These are phyloP conservation scores for Globodera ellingtonae DNA, from an alignment of 1,140 invertebrate genomes.

Conservation along the genomic window DNA sequence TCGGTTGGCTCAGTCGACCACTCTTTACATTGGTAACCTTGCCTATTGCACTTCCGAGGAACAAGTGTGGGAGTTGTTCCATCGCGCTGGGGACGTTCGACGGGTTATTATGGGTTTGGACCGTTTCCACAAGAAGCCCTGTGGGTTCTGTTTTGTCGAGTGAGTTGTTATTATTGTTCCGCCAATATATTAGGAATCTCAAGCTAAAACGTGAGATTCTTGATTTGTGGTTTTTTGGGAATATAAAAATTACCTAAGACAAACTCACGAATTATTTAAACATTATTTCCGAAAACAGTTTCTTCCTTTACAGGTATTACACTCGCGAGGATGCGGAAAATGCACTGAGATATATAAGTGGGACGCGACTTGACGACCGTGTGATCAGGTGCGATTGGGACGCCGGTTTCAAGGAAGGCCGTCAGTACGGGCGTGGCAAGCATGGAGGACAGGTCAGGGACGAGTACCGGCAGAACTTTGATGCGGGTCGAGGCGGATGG, in stretches of 20 bases:
- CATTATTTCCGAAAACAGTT: neutral
- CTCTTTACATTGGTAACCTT: slow-evolving; percentile 94
- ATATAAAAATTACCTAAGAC: too few species aligned
- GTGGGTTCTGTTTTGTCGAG: slow-evolving; percentile 99
- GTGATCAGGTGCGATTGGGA: slow-evolving; percentile 97
- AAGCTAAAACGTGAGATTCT: too few species aligned
- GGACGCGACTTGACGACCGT: slow-evolving; percentile 92
- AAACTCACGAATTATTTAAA: neutral
- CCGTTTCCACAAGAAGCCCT: slow-evolving; percentile 96
- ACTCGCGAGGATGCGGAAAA: slow-evolving; percentile 82
- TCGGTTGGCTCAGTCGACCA: slow-evolving; percentile 76
- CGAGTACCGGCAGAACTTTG: slow-evolving; percentile 95
- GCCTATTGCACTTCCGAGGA: slow-evolving; percentile 99
- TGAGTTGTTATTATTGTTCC: slow-evolving; percentile 68
- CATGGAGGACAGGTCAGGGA: slow-evolving; percentile 95
- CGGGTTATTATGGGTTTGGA: slow-evolving; percentile 96
- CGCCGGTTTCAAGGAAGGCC: slow-evolving; percentile 94
- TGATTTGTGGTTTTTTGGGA: too few species aligned
- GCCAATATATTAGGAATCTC: too few species aligned
- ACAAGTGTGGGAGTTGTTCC: slow-evolving; percentile 96
- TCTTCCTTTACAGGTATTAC: slow-evolving; percentile 74
- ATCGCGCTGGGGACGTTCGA: slow-evolving; percentile 91
- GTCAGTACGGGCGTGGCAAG: slow-evolving; percentile 96
- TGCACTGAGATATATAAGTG: slow-evolving; percentile 94
- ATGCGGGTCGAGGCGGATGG: slow-evolving; percentile 88